Evolutionary conservation across 1,140 invertebrate species (phyloP), one percentile per base, ranked within the genome.

Genomic region (Ridgeia piscesae): DNA sequence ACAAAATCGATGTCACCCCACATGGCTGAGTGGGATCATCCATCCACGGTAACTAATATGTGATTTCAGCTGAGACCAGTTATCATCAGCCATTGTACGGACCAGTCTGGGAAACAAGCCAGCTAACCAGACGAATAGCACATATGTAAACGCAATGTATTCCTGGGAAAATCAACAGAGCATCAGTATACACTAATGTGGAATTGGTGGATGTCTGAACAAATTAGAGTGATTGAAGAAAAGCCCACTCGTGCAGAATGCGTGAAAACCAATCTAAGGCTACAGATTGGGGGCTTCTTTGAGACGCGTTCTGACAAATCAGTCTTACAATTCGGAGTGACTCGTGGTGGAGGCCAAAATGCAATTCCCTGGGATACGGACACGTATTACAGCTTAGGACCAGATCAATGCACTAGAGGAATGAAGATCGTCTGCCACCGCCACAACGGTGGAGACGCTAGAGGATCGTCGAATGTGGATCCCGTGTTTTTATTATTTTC

Each of bases 191-290:
- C 11, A 77, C 4, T 77, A 21, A 2, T 21, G 27, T 77, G 58
- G 58, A 77, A 77, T 77, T 77, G 58, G 58, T 21, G 58, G 27
- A 77, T 77, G 58, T 77, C 58, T 77, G 58, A 77, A 77, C 58
- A 77, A 77, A 77, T 77, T 77, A 77, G 58, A 77, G 58, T 77
- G 58, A 77, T 77, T 77, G 58, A 77, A 21, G 58, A 77, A 77
- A 77, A 77, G 58, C 58, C 58, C 17, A 21, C 58, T 77, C 17
- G 58, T 77, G 58, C 58, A 77, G 58, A 4, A 0, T 77, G 58
- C 27, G 58, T 77, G 58, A 77, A 77, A 77, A 77, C 11, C 58
- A 77, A 77, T 77, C 58, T 77, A 77, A 27, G 17, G 58, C 58
- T 31, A 21, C 58, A 77, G 58, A 77, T 77, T 77, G 58, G 58